Base-by-base conservation (phyloP, 1,140 invertebrate species). In the Solen grandis region DNA sequence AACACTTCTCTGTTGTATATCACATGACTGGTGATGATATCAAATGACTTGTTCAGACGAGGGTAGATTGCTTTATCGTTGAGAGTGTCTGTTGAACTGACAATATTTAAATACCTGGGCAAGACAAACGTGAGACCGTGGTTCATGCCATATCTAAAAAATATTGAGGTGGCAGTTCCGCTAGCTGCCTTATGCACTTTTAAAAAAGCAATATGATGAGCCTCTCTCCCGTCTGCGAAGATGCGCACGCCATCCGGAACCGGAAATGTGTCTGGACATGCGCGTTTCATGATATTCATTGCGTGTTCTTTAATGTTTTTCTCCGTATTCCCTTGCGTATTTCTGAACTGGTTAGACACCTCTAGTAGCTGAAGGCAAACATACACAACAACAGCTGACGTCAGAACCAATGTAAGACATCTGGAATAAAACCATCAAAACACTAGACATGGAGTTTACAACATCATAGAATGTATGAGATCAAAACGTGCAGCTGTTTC, bases 181-280 rank as follows among this genome's bases (percentile, higher is more conserved):
- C 87, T 88, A 3, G 86, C 88, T 0, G 88, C 80, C 78, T 90
- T 90, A 74, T 88, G 88, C 0, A 88, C 84, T 70, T 90, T 90
- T 8, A 90, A 16, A 66, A 86, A 90, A 13, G 84, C 84, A 38
- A 89, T 81, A 55, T 88, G 85, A 8, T 35, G 84, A 0, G 81
- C 63, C 66, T 87, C 79, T 69, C 63, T 41, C n/a, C 54, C 72
- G 33, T 72, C 63, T 0, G 33, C 2, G 46, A 74, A 73, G 8
- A 73, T 66, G 50, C 75, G 75, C 65, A 69, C 75, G 36, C 65
- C 75, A 46, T 66, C 33, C 8, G 29, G 60, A 57, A 76, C 59
- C 46, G 60, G 74, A 38, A 76, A 52, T 36, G 22, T 0, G 10
- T 76, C 74, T 2, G 14, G 22, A 36, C 60, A 76, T 16, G 74